These are phyloP conservation scores for Eurypyga helias DNA, from an alignment of 2,113 vertebrate species.

Conservation along the genomic window DNA sequence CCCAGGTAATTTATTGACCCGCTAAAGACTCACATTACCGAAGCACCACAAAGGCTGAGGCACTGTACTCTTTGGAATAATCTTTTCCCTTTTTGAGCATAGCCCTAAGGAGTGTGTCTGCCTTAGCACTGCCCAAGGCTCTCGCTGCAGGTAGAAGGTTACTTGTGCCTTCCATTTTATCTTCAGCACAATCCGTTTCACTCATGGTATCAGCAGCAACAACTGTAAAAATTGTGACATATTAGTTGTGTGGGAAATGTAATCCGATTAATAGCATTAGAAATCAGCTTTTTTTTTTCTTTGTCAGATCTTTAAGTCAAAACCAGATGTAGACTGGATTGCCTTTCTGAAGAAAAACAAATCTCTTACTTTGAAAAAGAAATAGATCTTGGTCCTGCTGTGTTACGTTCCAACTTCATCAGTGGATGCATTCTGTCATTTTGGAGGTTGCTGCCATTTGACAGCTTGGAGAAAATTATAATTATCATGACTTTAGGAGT, in stretches of 20 bases:
- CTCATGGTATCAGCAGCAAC: neutral
- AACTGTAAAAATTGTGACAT: neutral
- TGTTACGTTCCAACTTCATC: neutral
- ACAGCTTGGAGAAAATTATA: neutral
- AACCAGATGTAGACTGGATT: neutral
- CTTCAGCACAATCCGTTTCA: neutral
- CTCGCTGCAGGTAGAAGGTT: neutral
- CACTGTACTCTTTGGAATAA: neutral
- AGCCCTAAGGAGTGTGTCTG: neutral
- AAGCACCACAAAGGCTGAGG: neutral
- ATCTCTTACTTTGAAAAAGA: neutral
- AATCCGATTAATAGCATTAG: neutral
- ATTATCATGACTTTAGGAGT: neutral
- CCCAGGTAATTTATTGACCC: neutral
- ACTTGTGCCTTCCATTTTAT: neutral
- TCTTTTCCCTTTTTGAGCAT: neutral
- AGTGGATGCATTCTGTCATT: neutral
- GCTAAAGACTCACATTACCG: neutral
- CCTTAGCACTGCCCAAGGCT: neutral
- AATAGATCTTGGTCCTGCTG: neutral
- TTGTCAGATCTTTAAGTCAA: neutral
- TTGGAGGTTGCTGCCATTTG: neutral
- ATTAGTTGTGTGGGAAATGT: neutral
- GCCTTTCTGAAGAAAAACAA: neutral
- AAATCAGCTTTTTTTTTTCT: neutral